phyloP scores from a whole-genome alignment of 2,888 invertebrate species.

The Phrixothrix hirtus region DNA sequence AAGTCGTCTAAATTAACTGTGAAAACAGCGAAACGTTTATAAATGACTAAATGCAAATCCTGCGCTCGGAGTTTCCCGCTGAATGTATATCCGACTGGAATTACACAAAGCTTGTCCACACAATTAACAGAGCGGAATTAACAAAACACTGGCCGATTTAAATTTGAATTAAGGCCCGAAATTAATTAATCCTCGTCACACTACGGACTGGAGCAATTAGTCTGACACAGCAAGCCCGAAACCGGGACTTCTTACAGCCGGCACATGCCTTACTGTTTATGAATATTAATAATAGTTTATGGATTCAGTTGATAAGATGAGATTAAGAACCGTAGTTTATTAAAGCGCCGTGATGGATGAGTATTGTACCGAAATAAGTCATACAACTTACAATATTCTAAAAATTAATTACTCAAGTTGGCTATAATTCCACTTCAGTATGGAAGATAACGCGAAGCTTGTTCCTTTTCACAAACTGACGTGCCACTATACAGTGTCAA shows the following conservation, averaged over 20 bases:
- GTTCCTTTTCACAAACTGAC: too few species aligned
- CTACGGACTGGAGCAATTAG: conserved; percentile 56
- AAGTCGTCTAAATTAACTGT: conserved; percentile 33
- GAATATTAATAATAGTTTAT: conserved; percentile 51
- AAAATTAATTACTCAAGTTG: conserved; percentile 17
- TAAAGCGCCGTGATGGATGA: conserved; percentile 32
- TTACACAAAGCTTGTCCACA: conserved; percentile 51
- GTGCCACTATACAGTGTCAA: too few species aligned
- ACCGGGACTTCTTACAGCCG: conserved; percentile 39
- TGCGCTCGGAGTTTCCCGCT: conserved; percentile 29
- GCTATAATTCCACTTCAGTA: too few species aligned
- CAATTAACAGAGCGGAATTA: conserved; percentile 56
- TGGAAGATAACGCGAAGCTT: too few species aligned
- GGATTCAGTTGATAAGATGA: conserved; percentile 33
- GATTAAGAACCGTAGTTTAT: conserved; percentile 34
- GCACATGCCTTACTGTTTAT: conserved; percentile 49
- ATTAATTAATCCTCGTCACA: conserved; percentile 58
- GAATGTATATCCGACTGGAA: conserved; percentile 41
- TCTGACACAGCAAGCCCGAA: conserved; percentile 46
- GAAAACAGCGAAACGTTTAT: conserved; percentile 38
- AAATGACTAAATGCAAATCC: conserved; percentile 46
- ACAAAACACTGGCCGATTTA: conserved; percentile 57
- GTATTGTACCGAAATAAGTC: conserved; percentile 25
- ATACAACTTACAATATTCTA: conserved; percentile 12
- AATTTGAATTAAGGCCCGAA: conserved; percentile 56